Conservation (phyloP, 2,113 vertebrate species). For the Aegotheles bennettii region DNA sequence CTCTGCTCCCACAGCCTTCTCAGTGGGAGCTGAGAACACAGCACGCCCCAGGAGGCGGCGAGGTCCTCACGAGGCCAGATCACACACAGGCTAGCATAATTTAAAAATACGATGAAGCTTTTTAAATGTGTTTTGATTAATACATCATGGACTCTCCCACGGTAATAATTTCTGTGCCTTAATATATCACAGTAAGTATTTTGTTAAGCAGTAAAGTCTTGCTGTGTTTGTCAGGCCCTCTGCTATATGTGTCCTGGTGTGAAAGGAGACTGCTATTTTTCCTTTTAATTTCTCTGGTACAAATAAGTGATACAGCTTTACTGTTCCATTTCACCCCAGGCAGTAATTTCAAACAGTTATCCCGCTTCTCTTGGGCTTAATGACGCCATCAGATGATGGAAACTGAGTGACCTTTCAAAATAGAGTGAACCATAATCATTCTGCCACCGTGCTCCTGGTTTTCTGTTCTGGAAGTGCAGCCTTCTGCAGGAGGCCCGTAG, state of each 20-base stretch:
- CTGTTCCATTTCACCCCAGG: slow-evolving; percentile 14
- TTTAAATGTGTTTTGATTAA: background rate
- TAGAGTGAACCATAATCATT: background rate
- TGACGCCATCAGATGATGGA: background rate
- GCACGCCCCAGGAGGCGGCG: background rate
- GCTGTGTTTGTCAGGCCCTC: background rate
- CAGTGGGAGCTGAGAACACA: background rate
- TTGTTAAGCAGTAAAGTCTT: background rate
- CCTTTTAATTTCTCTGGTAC: background rate
- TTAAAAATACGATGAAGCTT: background rate
- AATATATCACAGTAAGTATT: background rate
- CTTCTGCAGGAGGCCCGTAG: background rate
- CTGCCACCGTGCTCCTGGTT: background rate
- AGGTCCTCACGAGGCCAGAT: background rate
- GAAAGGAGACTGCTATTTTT: background rate
- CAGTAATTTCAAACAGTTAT: slow-evolving; percentile 10
- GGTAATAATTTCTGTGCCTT: background rate
- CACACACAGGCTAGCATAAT: background rate
- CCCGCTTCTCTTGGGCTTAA: slow-evolving; percentile 8
- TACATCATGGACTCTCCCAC: background rate
- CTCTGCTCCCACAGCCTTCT: background rate
- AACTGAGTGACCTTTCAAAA: slow-evolving; percentile 32
- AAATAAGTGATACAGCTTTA: background rate
- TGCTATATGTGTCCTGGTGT: background rate
- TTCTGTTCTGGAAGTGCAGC: background rate